phyloP scores from a whole-genome alignment of 2,113 vertebrate genomes.

The Sterrhoptilus dennistouni region DNA sequence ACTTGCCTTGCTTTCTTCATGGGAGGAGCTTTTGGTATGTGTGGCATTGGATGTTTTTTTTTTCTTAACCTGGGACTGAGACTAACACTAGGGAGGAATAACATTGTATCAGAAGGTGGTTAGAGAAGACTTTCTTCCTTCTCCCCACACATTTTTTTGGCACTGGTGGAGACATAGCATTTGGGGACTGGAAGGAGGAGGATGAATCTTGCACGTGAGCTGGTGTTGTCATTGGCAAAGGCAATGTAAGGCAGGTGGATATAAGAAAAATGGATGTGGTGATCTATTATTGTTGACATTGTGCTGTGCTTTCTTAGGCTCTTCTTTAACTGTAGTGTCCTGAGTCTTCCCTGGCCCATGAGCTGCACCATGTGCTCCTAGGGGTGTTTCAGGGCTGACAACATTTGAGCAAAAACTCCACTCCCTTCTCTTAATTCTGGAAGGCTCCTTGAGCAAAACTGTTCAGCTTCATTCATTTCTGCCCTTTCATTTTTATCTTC shows the following conservation, averaged over 20 bases:
- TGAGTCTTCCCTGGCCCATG: background rate
- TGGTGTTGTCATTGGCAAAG: background rate
- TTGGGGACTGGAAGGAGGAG: background rate
- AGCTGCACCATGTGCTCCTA: rapidly evolving
- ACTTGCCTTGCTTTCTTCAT: background rate
- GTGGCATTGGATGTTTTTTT: background rate
- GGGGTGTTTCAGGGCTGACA: background rate
- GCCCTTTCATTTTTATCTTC: background rate
- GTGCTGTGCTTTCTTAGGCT: background rate
- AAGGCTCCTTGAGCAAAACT: background rate
- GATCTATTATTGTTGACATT: background rate
- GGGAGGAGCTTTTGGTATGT: background rate
- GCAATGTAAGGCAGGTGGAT: background rate
- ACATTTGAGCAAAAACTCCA: background rate
- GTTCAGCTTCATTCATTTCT: background rate
- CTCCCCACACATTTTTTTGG: background rate
- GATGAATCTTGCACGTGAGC: background rate
- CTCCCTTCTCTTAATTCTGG: background rate
- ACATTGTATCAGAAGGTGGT: background rate
- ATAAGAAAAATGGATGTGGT: background rate
- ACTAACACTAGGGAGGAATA: background rate
- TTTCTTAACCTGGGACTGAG: background rate
- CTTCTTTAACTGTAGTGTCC: background rate
- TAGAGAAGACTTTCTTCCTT: background rate
- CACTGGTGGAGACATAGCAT: background rate